Base-by-base conservation (phyloP, 2,113 vertebrate genomes). In the Apteryx mantelli region DNA sequence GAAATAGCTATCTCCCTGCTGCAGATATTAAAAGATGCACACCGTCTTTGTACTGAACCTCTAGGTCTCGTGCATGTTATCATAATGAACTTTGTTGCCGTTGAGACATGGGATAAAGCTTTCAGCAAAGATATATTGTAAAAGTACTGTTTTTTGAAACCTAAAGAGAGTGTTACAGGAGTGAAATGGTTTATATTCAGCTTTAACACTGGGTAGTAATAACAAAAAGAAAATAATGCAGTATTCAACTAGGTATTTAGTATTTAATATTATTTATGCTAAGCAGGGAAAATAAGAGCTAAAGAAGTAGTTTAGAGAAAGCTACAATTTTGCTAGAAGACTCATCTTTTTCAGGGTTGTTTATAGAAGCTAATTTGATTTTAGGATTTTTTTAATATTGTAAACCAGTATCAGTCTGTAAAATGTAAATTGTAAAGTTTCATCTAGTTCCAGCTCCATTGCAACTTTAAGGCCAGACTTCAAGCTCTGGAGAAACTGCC, bases 71-170 rank as follows among this genome's bases (percentile, higher is more conserved):
- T 82, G 55, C 61, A 78, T 56, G 64, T 95, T 95, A 91, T 85
- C 89, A 46, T 92, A 88, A 93, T 85, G 94, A 85, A 32, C 64
- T 93, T 89, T 78, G 71, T 79, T 91, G 91, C 79, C 94, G 74
- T 46, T 60, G 89, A 82, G 77, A 93, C 25, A 82, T 55, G 16
- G 60, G 93, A 89, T 75, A 92, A 89, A 94, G 50, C 69, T 88
- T 95, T 86, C 66, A 92, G 60, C 13, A 56, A 56, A 93, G 36
- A 11, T 85, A 87, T 87, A 75, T 88, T 92, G 82, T 78, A 92
- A 92, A 87, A 77, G 40, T 22, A 36, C 68, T 76, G 63, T 0
- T 15, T 93, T 94, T 93, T 87, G 79, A 96, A 92, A 55, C 24
- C 61, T 82, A 24, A 84, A 84, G 68, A 55, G 58, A 73, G 6